Evolutionary conservation across 2,113 vertebrate genomes (phyloP).

Genomic region (Lanius collurio): DNA sequence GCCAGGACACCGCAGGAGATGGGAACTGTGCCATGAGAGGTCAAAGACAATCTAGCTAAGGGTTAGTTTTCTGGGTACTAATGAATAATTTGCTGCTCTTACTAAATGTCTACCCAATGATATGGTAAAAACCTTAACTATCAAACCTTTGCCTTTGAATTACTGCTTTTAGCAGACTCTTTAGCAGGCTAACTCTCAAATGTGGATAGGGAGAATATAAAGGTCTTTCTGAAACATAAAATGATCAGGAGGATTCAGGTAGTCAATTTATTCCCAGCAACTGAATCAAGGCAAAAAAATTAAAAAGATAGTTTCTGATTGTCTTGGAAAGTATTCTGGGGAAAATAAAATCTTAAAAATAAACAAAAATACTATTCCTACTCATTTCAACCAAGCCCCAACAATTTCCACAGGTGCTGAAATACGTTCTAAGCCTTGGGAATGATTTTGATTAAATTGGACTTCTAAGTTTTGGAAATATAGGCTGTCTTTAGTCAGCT

Average conservation of each 20-base stretch:
- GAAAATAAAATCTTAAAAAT: background rate
- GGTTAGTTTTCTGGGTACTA: background rate
- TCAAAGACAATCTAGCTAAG: background rate
- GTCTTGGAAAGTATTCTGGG: background rate
- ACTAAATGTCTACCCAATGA: background rate
- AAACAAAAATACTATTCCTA: background rate
- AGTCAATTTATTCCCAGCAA: background rate
- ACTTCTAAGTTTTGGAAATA: background rate
- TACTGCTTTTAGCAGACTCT: background rate
- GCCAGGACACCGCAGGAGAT: background rate
- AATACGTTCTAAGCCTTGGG: background rate
- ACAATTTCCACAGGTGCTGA: background rate
- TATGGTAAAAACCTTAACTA: background rate
- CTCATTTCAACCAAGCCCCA: fast-evolving
- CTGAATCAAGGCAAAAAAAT: background rate
- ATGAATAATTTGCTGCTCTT: background rate
- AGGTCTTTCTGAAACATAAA: background rate
- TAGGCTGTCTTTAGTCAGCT: background rate
- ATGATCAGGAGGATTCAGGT: background rate
- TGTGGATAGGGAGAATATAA: background rate
- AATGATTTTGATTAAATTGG: background rate
- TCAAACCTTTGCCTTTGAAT: background rate
- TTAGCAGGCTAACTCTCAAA: background rate
- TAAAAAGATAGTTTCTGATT: background rate
- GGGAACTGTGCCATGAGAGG: background rate